Percentiles rank a stretch among this genome's conserved stretches.
Evolutionary conservation across 2,888 invertebrate species (phyloP).

Genomic region (Biston betularia): DNA sequence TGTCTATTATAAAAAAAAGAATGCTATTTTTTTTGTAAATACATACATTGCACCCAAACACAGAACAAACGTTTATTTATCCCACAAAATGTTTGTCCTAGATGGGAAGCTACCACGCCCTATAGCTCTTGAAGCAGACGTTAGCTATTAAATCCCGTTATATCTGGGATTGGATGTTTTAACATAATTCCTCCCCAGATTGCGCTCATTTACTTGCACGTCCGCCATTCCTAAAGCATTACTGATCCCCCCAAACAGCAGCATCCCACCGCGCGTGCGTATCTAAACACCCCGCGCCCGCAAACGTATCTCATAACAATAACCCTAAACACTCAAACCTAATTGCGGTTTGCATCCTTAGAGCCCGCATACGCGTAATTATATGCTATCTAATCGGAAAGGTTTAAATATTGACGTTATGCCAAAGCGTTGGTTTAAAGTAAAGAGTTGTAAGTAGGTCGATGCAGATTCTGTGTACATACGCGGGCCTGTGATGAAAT

Average conservation of each 20-base stretch:
- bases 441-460: constrained; percentile 11
- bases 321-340: constrained; percentile 19
- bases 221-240: constrained; percentile 1
- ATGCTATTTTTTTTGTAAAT: too few species aligned
- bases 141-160: background rate
- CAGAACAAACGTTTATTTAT: too few species aligned
- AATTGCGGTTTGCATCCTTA: constrained; percentile 19
- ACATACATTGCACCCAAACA: too few species aligned
- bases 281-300: constrained; percentile 1
- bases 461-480: constrained; percentile 1
- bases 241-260: constrained; percentile 4
- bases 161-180: background rate
- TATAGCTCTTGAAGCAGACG: too few species aligned
- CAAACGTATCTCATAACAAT: constrained; percentile 12
- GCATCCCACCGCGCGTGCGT: constrained; percentile 1
- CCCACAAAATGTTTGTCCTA: too few species aligned
- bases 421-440: constrained; percentile 5
- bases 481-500: background rate
- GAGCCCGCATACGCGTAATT: constrained; percentile 19
- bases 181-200: background rate
- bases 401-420: constrained; percentile 20
- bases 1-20: too few species aligned
- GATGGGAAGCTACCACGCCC: too few species aligned
- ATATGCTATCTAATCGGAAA: constrained; percentile 12
- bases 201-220: constrained; percentile 1